Evolutionary conservation across 2,113 vertebrate genomes (phyloP), one percentile per base, ranked within the genome.

Genomic region (Myanophis thanlyinensis): DNA sequence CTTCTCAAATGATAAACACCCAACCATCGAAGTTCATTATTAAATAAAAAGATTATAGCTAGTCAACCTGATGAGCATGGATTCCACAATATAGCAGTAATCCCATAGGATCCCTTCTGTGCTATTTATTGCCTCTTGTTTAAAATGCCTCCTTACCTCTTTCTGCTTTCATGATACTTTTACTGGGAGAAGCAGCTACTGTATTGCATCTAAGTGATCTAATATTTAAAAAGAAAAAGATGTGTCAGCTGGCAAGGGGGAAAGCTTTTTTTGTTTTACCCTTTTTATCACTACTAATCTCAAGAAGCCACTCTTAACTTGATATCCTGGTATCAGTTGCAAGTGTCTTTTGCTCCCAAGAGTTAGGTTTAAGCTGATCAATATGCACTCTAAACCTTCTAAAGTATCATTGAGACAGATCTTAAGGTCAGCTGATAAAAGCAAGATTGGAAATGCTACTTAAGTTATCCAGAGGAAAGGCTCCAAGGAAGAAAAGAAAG

Each of bases 371-470:
- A 91, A 54, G 44, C 91, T 85, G 87, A 92, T 92, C 51, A 47
- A 51, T 90, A 86, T 30, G 53, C 88, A 62, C 53, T 86, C 88
- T 93, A 51, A 93, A 90, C 53, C 53, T 90, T 86, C 88, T 67
- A 86, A 93, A 90, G n/a, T 93, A 88, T 62, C 80, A 93, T 93
- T 89, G 88, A 62, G 73, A 62, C 88, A 62, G 88, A 89, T 62
- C 88, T 90, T 93, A 86, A 93, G 73, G 92, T 89, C 92, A 86
- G 46, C 59, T 93, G 92, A 90, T 62, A 51, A 86, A 93, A 51
- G 88, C 52, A 59, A 85, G 47, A 53, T 89, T 89, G 53, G 40
- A 88, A 52, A 87, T 47, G 35, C 46, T 12, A 25, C 87, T 46
- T 90, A 62, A 90, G 56, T 59, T 86, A 11, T 86, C 9, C 18